phyloP scores from a whole-genome alignment of 1,140 invertebrate genomes.

The Lanistes nyassanus region DNA sequence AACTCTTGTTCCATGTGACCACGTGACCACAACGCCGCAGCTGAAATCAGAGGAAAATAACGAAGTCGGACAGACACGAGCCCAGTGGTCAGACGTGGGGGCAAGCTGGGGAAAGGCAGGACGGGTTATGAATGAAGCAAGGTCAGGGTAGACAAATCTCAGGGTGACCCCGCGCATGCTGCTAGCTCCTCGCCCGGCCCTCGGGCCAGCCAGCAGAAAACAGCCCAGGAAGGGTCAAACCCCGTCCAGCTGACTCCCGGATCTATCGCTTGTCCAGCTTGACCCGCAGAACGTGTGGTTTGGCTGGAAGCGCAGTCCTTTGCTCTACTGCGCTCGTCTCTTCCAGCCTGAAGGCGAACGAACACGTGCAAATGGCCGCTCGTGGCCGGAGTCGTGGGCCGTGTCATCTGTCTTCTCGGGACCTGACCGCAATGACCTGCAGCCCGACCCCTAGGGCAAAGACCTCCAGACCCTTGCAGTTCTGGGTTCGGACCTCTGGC shows the following conservation, averaged over 20 bases:
- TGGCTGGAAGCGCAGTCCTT: neutral
- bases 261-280: neutral
- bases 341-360: neutral
- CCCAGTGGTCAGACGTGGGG: neutral
- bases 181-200: no score
- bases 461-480: neutral
- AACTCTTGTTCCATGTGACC: no score
- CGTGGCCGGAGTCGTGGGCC: neutral
- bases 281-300: neutral
- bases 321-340: neutral
- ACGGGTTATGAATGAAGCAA: slow-evolving; percentile 14
- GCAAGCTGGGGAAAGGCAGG: neutral
- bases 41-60: slow-evolving; percentile 7
- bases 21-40: no score
- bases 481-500: neutral
- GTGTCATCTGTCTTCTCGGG: neutral
- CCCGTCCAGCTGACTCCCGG: neutral
- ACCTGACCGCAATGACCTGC: neutral
- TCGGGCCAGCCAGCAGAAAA: no score
- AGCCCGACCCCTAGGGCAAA: neutral
- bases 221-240: no score
- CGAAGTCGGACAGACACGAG: neutral
- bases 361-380: neutral
- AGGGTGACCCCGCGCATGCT: neutral
- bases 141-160: slow-evolving; percentile 27